Conservation (phyloP, 2,888 invertebrate species). For the Carabus problematicus region DNA sequence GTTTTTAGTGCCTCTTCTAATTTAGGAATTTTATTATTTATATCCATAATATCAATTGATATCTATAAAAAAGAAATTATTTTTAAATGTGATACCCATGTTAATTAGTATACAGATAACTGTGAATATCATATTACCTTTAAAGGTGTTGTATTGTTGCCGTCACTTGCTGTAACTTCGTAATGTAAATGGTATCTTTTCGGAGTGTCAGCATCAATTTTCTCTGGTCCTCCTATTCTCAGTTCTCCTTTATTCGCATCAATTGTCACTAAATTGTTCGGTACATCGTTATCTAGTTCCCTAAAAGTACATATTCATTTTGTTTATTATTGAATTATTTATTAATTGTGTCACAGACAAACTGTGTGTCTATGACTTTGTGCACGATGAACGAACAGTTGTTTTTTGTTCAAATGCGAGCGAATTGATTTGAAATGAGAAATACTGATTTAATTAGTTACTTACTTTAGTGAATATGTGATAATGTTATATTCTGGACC, state of each 20-base stretch:
- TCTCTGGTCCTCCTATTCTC: slow-evolving; percentile 57
- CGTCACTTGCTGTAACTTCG: slow-evolving; percentile 64
- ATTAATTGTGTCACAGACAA: too few species aligned
- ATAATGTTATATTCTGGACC: slow-evolving; percentile 67
- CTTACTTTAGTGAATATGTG: slow-evolving; percentile 64
- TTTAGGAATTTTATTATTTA: slow-evolving; percentile 66
- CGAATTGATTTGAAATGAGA: too few species aligned
- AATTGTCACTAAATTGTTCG: slow-evolving; percentile 61
- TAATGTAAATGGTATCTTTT: slow-evolving; percentile 61
- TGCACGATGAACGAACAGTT: too few species aligned
- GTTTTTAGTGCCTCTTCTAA: slow-evolving; percentile 52
- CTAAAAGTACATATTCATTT: slow-evolving; percentile 51
- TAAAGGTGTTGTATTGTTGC: slow-evolving; percentile 53
- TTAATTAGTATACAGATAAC: too few species aligned
- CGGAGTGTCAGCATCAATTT: slow-evolving; percentile 66
- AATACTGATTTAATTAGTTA: too few species aligned
- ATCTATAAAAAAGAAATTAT: slow-evolving; percentile 58
- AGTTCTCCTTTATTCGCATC: slow-evolving; percentile 63
- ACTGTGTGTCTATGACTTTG: too few species aligned
- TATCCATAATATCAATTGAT: slow-evolving; percentile 65
- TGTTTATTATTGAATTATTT: too few species aligned
- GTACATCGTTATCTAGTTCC: slow-evolving; percentile 57
- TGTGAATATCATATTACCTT: slow-evolving; percentile 53
- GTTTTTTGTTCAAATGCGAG: too few species aligned
- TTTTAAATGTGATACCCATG: too few species aligned